phyloP scores from a whole-genome alignment of 2,888 invertebrate genomes.

The Ecliptopera silaceata region DNA sequence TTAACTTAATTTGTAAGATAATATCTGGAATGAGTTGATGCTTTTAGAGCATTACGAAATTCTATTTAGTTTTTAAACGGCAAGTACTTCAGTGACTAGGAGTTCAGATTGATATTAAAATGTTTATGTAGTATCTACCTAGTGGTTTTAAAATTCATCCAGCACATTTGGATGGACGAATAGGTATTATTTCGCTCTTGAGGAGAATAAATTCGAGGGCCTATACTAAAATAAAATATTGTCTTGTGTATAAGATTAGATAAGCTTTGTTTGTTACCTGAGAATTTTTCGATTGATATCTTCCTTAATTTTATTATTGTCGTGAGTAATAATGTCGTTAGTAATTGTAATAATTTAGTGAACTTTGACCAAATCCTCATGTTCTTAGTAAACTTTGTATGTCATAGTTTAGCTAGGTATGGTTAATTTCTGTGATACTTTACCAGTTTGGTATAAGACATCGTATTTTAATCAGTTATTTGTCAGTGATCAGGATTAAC shows the following conservation, averaged over 20 bases:
- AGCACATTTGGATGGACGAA: conserved; percentile 6
- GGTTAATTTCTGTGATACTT: conserved; percentile 83
- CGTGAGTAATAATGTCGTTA: conserved; percentile 44
- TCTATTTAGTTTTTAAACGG: conserved; percentile 8
- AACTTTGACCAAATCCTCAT: conserved; percentile 67
- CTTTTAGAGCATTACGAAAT: conserved; percentile 3
- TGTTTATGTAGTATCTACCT: conserved; percentile 1
- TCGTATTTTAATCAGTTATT: conserved; percentile 52
- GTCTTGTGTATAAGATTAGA: conserved; percentile 24
- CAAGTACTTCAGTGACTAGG: conserved; percentile 4
- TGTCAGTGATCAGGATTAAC: conserved; percentile 8
- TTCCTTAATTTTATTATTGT: conserved; percentile 41
- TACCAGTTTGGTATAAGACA: conserved; percentile 79
- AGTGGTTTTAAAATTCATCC: conserved; percentile 2
- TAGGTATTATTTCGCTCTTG: neutral
- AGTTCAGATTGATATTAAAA: conserved; percentile 10
- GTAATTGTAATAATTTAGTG: conserved; percentile 36
- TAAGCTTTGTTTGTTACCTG: conserved; percentile 54
- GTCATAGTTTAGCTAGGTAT: conserved; percentile 79
- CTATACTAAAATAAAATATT: conserved; percentile 39
- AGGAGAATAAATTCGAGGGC: conserved; percentile 26
- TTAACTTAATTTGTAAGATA: conserved; percentile 11
- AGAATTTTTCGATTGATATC: conserved; percentile 41
- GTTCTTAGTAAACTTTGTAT: conserved; percentile 62
- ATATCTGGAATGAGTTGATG: conserved; percentile 12